Conservation (phyloP, 1,140 invertebrate genomes). For the Oscheius sp. region DNA sequence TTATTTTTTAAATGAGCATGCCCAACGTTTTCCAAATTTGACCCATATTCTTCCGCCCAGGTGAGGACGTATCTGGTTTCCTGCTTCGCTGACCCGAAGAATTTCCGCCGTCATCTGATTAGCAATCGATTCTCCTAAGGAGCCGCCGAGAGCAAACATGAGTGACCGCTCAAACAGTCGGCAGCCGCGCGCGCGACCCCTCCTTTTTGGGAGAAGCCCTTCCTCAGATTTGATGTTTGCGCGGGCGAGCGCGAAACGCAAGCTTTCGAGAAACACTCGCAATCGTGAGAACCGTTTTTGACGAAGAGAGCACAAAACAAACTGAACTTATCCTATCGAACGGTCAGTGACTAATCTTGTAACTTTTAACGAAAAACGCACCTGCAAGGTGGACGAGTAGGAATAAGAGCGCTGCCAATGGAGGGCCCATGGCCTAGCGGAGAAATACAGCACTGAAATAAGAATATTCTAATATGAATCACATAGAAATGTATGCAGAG, state of each 20-base stretch:
- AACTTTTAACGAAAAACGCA: no score
- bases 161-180: conserved; percentile 4
- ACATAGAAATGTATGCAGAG: no score
- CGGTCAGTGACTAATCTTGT: no score
- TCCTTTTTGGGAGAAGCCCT: not conserved
- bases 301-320: not conserved
- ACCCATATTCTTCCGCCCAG: not conserved
- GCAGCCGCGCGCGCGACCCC: not conserved
- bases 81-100: conserved; percentile 4
- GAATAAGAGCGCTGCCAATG: not conserved
- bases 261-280: not conserved
- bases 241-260: not conserved
- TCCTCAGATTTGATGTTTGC: not conserved
- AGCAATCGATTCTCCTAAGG: conserved; percentile 9
- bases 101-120: conserved; percentile 6
- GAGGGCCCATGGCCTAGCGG: not conserved
- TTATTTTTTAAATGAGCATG: no score
- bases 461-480: no score
- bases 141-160: conserved; percentile 2
- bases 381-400: not conserved
- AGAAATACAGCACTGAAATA: no score
- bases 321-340: not conserved
- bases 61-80: not conserved
- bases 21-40: no score
- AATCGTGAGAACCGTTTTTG: conserved; percentile 10